Conservation (phyloP, 2,888 invertebrate genomes). For the Lycocerus yunnanus region DNA sequence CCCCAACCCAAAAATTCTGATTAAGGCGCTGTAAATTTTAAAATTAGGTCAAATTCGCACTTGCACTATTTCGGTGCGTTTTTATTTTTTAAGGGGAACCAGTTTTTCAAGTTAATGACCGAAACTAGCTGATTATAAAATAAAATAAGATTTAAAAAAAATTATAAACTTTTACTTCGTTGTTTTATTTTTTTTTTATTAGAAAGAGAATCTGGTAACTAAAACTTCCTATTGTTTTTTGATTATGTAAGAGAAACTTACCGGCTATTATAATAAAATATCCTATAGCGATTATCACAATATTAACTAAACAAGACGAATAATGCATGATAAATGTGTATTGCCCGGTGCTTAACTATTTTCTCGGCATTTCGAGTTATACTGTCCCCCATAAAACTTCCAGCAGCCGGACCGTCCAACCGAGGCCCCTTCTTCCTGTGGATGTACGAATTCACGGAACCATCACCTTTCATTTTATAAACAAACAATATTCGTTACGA, state of each 20-base stretch:
- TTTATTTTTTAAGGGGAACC: not conserved
- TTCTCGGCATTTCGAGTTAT: slow-evolving; percentile 43
- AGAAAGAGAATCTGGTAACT: not conserved
- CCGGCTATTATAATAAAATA: slow-evolving; percentile 49
- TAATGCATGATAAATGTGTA: slow-evolving; percentile 28
- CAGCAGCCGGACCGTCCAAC: slow-evolving; percentile 28
- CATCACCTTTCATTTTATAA: not conserved
- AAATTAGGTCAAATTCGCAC: not conserved
- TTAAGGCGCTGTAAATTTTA: not conserved
- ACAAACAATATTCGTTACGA: not conserved
- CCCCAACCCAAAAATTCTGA: not conserved
- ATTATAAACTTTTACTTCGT: slow-evolving; percentile 23
- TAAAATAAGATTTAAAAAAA: slow-evolving; percentile 3
- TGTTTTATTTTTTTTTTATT: not conserved
- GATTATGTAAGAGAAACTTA: slow-evolving; percentile 38
- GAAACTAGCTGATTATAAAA: not conserved
- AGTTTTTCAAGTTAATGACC: slow-evolving; percentile 6
- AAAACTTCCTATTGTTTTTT: not conserved
- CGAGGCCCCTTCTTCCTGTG: slow-evolving; percentile 31
- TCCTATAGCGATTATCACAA: slow-evolving; percentile 51
- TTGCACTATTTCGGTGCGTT: not conserved
- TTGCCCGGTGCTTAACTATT: slow-evolving; percentile 33
- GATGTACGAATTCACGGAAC: not conserved
- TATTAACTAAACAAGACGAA: slow-evolving; percentile 42
- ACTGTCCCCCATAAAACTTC: slow-evolving; percentile 33